Evolutionary conservation across 1,140 invertebrate genomes (phyloP).

Genomic region (Drosophila busckii): DNA sequence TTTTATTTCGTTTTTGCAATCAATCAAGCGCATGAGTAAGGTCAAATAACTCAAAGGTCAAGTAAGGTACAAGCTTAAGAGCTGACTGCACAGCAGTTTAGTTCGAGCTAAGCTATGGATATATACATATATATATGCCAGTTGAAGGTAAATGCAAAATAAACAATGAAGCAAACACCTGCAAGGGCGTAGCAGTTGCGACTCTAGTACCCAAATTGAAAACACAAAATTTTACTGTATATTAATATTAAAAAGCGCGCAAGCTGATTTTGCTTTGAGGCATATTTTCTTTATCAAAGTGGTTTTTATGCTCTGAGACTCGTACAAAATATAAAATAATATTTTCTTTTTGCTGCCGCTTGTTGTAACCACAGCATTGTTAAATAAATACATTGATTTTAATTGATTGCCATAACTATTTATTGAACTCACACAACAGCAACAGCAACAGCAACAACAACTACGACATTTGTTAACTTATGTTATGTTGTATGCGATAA

Average conservation of each 20-base stretch:
- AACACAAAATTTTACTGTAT: background rate
- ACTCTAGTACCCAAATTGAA: too few relatives aligned
- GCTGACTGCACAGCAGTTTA: conserved; percentile 42
- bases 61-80: conserved; percentile 24
- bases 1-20: conserved; percentile 50
- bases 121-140: too few relatives aligned
- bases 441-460: conserved; percentile 26
- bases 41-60: conserved; percentile 32
- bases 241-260: conserved; percentile 46
- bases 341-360: too few relatives aligned
- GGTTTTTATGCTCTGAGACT: conserved; percentile 18
- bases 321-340: too few relatives aligned
- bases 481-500: conserved; percentile 32
- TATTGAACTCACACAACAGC: conserved; percentile 1
- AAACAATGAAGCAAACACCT: conserved; percentile 3
- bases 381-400: conserved; percentile 6
- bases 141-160: too few relatives aligned
- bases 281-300: conserved; percentile 49
- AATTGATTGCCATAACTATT: conserved; percentile 7
- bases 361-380: too few relatives aligned
- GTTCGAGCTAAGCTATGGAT: conserved; percentile 2
- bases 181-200: conserved; percentile 4
- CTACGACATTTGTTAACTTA: conserved; percentile 10
- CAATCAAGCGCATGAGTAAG: conserved; percentile 53
- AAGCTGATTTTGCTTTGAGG: conserved; percentile 34